Conservation (phyloP, 1,140 invertebrate species). For the Vanessa atalanta region DNA sequence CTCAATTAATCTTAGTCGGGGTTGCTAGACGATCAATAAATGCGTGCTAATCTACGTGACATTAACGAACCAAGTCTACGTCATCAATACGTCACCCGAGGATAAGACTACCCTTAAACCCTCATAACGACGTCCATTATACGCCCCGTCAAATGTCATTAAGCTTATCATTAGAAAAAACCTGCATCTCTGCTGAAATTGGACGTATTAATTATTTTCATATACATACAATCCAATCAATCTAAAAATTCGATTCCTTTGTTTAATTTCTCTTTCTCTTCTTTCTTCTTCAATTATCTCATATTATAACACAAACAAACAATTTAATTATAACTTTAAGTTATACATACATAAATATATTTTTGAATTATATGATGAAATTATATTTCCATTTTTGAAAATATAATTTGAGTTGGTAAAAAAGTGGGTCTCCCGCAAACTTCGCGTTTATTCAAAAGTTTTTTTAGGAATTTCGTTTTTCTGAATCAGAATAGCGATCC, state of each 20-base stretch:
- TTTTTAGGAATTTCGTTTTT: too few relatives aligned
- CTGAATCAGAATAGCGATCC: too few relatives aligned
- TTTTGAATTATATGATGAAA: too few relatives aligned
- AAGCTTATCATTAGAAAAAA: not conserved
- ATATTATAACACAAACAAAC: not conserved
- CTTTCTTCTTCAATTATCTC: not conserved
- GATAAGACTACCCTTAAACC: conserved; percentile 12
- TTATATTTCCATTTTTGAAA: too few relatives aligned
- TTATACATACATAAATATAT: too few relatives aligned
- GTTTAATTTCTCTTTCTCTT: too few relatives aligned
- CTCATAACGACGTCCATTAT: conserved; percentile 17
- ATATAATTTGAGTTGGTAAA: too few relatives aligned
- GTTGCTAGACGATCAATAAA: conserved; percentile 8
- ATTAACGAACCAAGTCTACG: conserved; percentile 17
- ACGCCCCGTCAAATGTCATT: not conserved
- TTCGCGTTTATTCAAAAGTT: too few relatives aligned
- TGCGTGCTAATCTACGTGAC: conserved; percentile 7
- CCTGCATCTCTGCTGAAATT: not conserved
- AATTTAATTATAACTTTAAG: too few relatives aligned
- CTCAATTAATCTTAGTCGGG: not conserved
- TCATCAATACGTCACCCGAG: conserved; percentile 27
- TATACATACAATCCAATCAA: too few relatives aligned
- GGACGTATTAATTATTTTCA: not conserved
- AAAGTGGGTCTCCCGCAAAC: too few relatives aligned
- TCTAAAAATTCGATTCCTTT: too few relatives aligned